A percentile compares a stretch with the other conserved stretches of the same genome.
Evolutionary conservation across 2,113 vertebrate genomes (phyloP).

Genomic region (Agelaius tricolor): DNA sequence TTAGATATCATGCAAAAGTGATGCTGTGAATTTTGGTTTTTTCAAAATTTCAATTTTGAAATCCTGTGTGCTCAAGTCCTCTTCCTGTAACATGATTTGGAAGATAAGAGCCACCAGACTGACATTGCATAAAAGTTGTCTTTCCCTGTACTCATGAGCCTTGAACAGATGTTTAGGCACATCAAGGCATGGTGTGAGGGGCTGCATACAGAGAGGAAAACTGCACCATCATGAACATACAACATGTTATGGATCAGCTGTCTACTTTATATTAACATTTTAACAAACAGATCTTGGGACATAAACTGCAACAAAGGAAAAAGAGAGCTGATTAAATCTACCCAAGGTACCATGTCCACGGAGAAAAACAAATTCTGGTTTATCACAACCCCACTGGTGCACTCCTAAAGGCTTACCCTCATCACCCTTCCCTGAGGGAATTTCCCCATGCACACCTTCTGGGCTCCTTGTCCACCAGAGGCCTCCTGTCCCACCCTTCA

Average conservation of each 20-base stretch:
- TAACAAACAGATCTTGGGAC: not conserved
- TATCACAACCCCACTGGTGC: not conserved
- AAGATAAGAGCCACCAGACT: not conserved
- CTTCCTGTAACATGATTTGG: not conserved
- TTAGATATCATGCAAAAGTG: not conserved
- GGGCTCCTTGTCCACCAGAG: not conserved
- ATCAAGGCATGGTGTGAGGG: fast-evolving
- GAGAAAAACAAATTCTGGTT: not conserved
- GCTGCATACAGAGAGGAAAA: not conserved
- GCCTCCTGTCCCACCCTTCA: not conserved
- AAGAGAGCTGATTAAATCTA: not conserved
- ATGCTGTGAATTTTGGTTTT: not conserved
- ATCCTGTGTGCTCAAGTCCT: not conserved
- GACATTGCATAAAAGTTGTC: not conserved
- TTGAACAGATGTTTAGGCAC: not conserved
- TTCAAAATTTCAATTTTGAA: not conserved
- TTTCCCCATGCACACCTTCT: fast-evolving
- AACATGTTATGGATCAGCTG: fast-evolving
- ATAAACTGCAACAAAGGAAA: not conserved
- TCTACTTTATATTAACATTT: not conserved
- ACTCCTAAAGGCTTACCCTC: not conserved
- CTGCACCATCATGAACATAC: not conserved
- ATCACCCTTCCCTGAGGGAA: not conserved
- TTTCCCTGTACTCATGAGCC: not conserved
- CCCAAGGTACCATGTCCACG: fast-evolving